Base-by-base conservation (phyloP, 2,888 invertebrate species). In the Drosophila lutescens region DNA sequence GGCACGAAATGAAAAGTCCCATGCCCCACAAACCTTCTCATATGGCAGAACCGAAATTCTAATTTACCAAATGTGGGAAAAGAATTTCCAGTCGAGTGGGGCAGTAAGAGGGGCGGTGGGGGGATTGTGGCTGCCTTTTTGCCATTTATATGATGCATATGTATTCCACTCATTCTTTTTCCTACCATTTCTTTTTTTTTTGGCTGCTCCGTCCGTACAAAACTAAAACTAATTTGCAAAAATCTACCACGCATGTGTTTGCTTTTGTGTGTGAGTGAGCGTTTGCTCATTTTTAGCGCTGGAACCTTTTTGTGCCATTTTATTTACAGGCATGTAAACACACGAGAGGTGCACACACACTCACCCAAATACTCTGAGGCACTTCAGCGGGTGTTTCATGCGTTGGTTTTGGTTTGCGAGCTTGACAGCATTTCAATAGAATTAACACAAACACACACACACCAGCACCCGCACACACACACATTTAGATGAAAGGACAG, bases 371-470 rank as follows among this genome's bases (percentile, higher is more conserved):
- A 58, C 51, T 50, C 55, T 58, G 59, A 79, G 49, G 75, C 82
- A 77, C 72, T 70, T 85, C 58, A 74, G 63, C 72, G 80, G 73
- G 78, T 88, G 88, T 88, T 83, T 70, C 76, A 76, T 86, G 84
- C 76, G 87, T 84, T 86, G 78, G 87, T 84, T 83, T 83, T 78
- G 85, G 87, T 73, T 75, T 80, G 74, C 73, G 63, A 86, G 87
- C 90, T 80, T 89, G 83, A 88, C 84, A 81, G 88, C 80, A 86
- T 89, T 89, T 90, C 86, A 89, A 89, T 89, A 81, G 88, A 88
- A 89, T 87, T 88, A 87, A 79, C 77, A 77, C 80, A 86, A 62
- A 76, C 74, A 62, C 49, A 34, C 61, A 61, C 40, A 66, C 59
- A 66, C 26, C 26, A 32, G 23, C 44, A 54, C 50, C 6, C 0